phyloP scores from a whole-genome alignment of 2,888 invertebrate genomes.

The Ceraclea dissimilis region DNA sequence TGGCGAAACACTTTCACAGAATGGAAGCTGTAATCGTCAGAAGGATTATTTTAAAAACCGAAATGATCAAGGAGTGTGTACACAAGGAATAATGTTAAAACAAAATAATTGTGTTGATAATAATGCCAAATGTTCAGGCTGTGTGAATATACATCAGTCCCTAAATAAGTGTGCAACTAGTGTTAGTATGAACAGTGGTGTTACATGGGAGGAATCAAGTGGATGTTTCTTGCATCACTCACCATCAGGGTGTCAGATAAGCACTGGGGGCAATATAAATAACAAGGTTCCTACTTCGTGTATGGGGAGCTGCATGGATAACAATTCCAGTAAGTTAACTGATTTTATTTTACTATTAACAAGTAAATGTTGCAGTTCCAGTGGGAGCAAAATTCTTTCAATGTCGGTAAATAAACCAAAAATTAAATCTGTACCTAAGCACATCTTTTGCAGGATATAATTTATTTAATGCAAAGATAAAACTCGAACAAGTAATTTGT shows the following conservation, averaged over 20 bases:
- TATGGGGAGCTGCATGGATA: not conserved
- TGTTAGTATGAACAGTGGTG: not conserved
- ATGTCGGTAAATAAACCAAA: no score
- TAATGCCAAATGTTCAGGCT: no score
- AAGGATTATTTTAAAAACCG: not conserved
- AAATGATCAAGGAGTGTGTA: no score
- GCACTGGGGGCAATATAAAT: not conserved
- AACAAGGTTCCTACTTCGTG: not conserved
- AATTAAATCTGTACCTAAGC: no score
- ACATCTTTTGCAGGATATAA: no score
- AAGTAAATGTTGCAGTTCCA: no score
- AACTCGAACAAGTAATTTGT: no score
- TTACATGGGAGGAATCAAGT: not conserved
- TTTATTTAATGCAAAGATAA: no score
- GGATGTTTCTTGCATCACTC: not conserved
- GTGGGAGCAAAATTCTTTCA: no score
- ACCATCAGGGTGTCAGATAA: not conserved
- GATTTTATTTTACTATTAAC: no score
- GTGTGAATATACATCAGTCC: not conserved
- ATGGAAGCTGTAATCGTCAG: not conserved
- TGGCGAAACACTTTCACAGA: not conserved
- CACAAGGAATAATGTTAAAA: no score
- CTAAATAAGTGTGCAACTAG: not conserved
- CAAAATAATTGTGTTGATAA: no score
- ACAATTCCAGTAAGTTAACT: not conserved